These are phyloP conservation scores for Morone saxatilis DNA, from an alignment of 2,113 vertebrate genomes.

Conservation along the genomic window DNA sequence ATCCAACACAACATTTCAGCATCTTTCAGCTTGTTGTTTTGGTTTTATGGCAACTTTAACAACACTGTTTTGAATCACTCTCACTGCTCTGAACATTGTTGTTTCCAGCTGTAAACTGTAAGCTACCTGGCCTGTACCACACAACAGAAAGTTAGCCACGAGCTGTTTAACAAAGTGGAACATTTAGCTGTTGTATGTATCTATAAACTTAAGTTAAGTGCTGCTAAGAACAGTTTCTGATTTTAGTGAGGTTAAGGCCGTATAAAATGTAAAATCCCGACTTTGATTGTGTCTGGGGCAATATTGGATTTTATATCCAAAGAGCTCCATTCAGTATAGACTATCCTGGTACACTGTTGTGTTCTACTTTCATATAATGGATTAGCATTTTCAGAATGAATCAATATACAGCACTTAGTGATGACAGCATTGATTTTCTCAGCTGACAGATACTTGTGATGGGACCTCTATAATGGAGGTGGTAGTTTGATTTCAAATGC, in stretches of 20 bases:
- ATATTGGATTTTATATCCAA: not conserved
- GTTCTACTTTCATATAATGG: slow-evolving; percentile 40
- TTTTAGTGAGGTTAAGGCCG: not conserved
- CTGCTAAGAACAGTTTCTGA: not conserved
- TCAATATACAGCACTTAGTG: slow-evolving; percentile 51
- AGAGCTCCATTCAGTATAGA: not conserved
- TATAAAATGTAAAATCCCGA: not conserved
- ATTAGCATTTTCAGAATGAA: slow-evolving; percentile 14
- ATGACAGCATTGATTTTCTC: slow-evolving; percentile 22
- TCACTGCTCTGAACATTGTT: too few relatives aligned
- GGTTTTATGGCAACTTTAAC: not conserved
- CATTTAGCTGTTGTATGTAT: not conserved
- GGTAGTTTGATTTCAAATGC: not conserved
- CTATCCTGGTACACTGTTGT: not conserved
- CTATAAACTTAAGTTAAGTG: too few relatives aligned
- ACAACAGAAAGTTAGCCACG: not conserved
- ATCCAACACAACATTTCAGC: not conserved
- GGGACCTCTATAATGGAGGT: not conserved
- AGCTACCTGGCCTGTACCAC: not conserved
- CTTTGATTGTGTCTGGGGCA: not conserved
- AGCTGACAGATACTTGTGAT: slow-evolving; percentile 12
- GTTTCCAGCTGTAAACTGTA: not conserved
- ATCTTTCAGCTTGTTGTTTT: not conserved
- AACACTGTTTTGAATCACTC: not conserved
- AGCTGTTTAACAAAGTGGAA: not conserved